Evolutionary conservation across 2,888 invertebrate species (phyloP).

Genomic region (Mechanitis mazaeus): DNA sequence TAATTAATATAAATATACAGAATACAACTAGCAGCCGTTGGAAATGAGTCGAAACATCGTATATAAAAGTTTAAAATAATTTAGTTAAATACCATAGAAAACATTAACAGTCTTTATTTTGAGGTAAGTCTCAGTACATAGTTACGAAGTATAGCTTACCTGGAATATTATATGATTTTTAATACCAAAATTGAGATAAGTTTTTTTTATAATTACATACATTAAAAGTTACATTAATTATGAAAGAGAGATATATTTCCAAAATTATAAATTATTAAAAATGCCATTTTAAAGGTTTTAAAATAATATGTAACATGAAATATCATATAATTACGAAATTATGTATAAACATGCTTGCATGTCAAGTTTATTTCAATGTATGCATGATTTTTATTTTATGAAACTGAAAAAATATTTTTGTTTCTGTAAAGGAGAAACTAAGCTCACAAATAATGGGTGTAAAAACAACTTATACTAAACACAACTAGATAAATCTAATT

Average conservation of each 20-base stretch:
- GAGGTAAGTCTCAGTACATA: conserved; percentile 5
- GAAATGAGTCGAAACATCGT: conserved; percentile 5
- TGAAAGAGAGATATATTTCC: background rate
- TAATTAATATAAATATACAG: conserved; percentile 20
- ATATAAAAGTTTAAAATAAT: background rate
- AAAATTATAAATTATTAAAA: background rate
- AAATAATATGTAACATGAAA: background rate
- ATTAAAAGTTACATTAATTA: background rate
- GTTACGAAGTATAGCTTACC: background rate
- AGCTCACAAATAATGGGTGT: background rate
- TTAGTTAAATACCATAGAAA: conserved; percentile 1
- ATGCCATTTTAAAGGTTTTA: background rate
- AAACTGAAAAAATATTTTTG: background rate
- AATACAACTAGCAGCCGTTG: conserved; percentile 15
- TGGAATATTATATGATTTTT: background rate
- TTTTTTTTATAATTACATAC: background rate
- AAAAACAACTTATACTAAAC: background rate
- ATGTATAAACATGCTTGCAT: too few relatives aligned
- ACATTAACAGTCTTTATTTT: conserved; percentile 3
- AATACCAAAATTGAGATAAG: background rate
- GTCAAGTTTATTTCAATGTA: background rate
- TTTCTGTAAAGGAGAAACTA: conserved; percentile 5
- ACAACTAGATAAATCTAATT: conserved; percentile 3
- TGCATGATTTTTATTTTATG: background rate
- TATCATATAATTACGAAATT: background rate